Evolutionary conservation across 2,113 vertebrate genomes (phyloP).

Genomic region (Acinonyx jubatus): DNA sequence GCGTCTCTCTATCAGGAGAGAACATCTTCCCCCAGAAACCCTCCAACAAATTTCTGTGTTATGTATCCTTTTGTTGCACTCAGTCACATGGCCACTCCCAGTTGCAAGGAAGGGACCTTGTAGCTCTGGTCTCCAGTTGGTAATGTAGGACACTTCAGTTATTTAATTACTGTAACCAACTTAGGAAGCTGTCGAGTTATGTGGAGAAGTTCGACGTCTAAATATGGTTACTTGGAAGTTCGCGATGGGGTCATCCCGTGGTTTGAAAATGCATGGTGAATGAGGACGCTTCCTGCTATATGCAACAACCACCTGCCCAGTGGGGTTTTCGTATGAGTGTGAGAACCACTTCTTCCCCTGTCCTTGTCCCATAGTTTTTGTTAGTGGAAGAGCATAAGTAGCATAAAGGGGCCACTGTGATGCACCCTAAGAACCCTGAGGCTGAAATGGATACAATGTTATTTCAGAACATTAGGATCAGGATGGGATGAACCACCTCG

Average conservation of each 20-base stretch:
- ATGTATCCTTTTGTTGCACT: background rate
- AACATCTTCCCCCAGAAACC: background rate
- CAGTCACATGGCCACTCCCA: background rate
- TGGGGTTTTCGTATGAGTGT: background rate
- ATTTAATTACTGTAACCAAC: background rate
- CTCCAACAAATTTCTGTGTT: background rate
- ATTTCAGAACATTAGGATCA: background rate
- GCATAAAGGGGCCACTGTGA: background rate
- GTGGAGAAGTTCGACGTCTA: background rate
- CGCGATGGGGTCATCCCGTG: background rate
- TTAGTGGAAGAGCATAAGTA: background rate
- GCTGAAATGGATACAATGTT: background rate
- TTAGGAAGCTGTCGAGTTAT: background rate
- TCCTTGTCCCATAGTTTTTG: background rate
- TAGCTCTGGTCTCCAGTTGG: background rate
- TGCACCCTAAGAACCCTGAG: background rate
- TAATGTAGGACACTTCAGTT: background rate
- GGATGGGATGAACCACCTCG: background rate
- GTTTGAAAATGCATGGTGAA: background rate
- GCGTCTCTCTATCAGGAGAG: background rate
- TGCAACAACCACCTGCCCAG: background rate
- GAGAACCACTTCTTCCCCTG: background rate
- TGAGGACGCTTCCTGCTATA: background rate
- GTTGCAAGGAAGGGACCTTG: background rate
- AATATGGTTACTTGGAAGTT: background rate